These are phyloP conservation scores for Caenorhabditis parvicauda DNA, from an alignment of 2,888 invertebrate species.

Conservation along the genomic window DNA sequence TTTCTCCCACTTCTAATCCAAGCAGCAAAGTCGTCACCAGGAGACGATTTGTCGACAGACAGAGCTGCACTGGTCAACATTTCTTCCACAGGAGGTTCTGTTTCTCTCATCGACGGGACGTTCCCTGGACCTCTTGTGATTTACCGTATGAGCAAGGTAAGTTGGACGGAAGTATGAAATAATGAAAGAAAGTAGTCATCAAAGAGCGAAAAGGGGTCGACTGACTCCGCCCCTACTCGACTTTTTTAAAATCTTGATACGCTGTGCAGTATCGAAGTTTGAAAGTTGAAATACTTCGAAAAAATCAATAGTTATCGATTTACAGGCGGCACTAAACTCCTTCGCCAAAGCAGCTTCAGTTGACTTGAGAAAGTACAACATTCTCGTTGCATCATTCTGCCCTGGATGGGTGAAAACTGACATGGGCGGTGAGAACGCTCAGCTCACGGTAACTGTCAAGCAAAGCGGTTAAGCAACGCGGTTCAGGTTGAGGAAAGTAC, in stretches of 20 bases:
- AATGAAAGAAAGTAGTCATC: not conserved
- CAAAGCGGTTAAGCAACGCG: not conserved
- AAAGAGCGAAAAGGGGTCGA: not conserved
- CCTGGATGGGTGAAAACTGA: conserved; percentile 51
- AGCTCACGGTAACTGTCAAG: conserved; percentile 12
- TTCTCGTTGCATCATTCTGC: conserved; percentile 33
- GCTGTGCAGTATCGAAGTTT: too few relatives aligned
- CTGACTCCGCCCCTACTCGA: too few relatives aligned
- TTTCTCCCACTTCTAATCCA: conserved; percentile 33
- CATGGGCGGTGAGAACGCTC: conserved; percentile 45
- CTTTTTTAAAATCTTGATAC: not conserved
- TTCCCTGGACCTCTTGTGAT: conserved; percentile 24
- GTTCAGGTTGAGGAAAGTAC: conserved; percentile 19
- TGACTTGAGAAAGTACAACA: conserved; percentile 25
- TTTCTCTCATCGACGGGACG: conserved; percentile 26
- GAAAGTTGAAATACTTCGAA: not conserved
- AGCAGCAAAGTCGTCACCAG: conserved; percentile 9
- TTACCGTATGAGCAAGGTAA: too few relatives aligned
- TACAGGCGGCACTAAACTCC: conserved; percentile 40
- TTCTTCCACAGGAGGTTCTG: conserved; percentile 33
- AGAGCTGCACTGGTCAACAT: conserved; percentile 42
- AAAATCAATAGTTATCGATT: not conserved
- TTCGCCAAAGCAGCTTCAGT: conserved; percentile 35
- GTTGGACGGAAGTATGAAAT: not conserved
- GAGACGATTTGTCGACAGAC: conserved; percentile 21